Evolutionary conservation across 2,797 vertebrate genomes (phyloP).

Genomic region (Pipistrellus pipistrellus): DNA sequence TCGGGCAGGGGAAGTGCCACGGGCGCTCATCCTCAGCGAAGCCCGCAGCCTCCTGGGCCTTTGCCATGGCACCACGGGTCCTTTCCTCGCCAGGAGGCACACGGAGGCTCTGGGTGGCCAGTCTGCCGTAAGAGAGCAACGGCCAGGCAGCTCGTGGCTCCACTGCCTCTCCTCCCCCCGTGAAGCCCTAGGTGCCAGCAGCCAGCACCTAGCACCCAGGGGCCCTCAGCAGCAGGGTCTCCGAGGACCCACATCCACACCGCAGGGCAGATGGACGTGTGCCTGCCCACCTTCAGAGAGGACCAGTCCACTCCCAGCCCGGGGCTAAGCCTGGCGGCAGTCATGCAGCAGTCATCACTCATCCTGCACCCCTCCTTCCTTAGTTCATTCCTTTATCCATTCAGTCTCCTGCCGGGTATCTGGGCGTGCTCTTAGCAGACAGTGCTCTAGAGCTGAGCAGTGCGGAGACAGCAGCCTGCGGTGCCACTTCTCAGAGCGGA

Average conservation of each 20-base stretch:
- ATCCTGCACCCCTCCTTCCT: background rate
- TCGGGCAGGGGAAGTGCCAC: background rate
- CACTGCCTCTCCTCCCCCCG: background rate
- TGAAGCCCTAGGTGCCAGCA: background rate
- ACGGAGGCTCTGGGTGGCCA: background rate
- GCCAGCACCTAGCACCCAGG: background rate
- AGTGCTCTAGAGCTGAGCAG: background rate
- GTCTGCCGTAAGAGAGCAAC: background rate
- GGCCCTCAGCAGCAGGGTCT: background rate
- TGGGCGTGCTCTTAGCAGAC: background rate
- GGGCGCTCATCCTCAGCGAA: background rate
- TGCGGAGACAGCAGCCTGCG: accelerated
- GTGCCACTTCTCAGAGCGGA: background rate
- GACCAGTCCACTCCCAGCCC: too few relatives aligned
- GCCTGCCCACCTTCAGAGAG: background rate
- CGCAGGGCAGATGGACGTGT: accelerated
- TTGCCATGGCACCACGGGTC: background rate
- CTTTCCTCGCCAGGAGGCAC: background rate
- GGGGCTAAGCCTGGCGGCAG: too few relatives aligned
- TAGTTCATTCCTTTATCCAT: accelerated
- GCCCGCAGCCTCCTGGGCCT: background rate
- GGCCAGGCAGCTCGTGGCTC: background rate
- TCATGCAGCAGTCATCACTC: background rate
- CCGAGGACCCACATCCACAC: background rate
- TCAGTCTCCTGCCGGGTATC: too few relatives aligned